phyloP scores from a whole-genome alignment of 1,140 invertebrate species.

The Aphis gossypii region DNA sequence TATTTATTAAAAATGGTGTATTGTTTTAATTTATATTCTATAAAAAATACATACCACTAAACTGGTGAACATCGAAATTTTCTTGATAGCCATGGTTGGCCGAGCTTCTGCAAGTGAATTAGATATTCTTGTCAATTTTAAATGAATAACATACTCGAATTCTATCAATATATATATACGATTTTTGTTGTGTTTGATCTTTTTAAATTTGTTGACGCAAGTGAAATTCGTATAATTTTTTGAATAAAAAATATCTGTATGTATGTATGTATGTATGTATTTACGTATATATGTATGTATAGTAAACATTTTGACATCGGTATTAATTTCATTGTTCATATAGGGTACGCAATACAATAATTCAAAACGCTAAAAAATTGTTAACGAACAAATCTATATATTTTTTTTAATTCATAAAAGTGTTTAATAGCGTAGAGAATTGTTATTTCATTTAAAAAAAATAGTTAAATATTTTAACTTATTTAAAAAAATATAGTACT shows the following conservation, averaged over 20 bases:
- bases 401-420: neutral
- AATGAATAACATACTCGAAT: neutral
- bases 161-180: neutral
- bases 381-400: neutral
- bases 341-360: neutral
- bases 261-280: too few relatives aligned
- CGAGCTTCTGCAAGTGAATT: neutral
- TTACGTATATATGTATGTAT: neutral
- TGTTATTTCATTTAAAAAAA: neutral
- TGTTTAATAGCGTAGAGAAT: neutral
- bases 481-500: neutral
- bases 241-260: neutral
- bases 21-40: neutral
- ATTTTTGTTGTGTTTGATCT: conserved; percentile 19
- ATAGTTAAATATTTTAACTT: rapidly evolving
- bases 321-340: neutral
- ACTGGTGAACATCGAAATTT: neutral
- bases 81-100: conserved; percentile 9
- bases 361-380: neutral
- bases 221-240: neutral
- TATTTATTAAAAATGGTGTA: neutral
- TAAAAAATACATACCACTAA: conserved; percentile 27
- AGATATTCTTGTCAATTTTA: neutral
- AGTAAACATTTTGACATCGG: neutral
- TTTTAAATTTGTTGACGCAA: neutral